phyloP scores from a whole-genome alignment of 2,888 invertebrate species.

The Bombyx huttoni region DNA sequence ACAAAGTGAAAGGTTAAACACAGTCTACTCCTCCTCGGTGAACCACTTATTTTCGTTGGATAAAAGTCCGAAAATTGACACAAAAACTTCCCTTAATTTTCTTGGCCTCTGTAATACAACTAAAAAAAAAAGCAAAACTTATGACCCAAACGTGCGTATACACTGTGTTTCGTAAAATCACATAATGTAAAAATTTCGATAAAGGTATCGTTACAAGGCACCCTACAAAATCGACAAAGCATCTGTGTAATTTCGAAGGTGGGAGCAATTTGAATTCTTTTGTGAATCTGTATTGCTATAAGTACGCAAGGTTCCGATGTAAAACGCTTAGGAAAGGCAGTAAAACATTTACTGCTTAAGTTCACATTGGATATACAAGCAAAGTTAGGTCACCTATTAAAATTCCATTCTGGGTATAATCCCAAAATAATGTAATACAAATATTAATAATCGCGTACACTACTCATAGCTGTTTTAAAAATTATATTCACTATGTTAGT shows the following conservation, averaged over 20 bases:
- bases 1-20: background rate
- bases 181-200: slow-evolving; percentile 44
- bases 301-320: slow-evolving; percentile 46
- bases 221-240: slow-evolving; percentile 52
- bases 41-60: background rate
- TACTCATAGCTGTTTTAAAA: too few relatives aligned
- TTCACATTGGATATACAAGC: background rate
- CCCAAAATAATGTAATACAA: too few relatives aligned
- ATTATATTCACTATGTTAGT: too few relatives aligned
- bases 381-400: background rate
- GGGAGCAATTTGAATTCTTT: slow-evolving; percentile 54
- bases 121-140: slow-evolving; percentile 18
- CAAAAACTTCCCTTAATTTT: slow-evolving; percentile 8
- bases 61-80: background rate
- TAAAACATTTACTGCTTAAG: slow-evolving; percentile 22
- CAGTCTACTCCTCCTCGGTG: background rate
- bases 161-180: slow-evolving; percentile 27
- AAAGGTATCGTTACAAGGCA: slow-evolving; percentile 47
- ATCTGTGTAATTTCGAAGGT: slow-evolving; percentile 57
- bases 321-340: slow-evolving; percentile 34
- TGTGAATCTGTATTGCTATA: slow-evolving; percentile 52
- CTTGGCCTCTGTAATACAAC: slow-evolving; percentile 4
- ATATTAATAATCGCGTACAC: too few relatives aligned
- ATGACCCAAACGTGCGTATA: slow-evolving; percentile 19
- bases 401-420: too few relatives aligned